phyloP scores from a whole-genome alignment of 2,888 invertebrate species.

The Loripinus fragilis region DNA sequence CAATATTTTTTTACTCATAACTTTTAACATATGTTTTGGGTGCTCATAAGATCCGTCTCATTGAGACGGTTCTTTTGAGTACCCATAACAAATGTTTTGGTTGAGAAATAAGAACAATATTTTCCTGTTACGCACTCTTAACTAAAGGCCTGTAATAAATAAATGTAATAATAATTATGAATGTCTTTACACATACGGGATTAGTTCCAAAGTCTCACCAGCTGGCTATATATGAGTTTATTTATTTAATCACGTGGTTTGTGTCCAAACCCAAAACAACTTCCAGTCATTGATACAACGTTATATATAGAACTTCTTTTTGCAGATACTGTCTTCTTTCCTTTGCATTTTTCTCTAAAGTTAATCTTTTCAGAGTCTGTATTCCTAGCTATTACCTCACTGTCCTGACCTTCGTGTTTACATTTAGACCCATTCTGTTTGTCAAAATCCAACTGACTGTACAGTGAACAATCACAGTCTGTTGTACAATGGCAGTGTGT shows the following conservation, averaged over 20 bases:
- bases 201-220: no score
- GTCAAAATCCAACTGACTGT: background rate
- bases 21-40: no score
- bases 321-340: background rate
- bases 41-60: no score
- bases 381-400: background rate
- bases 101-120: no score
- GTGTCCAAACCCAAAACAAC: background rate
- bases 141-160: no score
- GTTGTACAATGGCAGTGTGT: background rate
- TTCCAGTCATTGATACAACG: constrained; percentile 4
- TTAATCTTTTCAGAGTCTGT: background rate
- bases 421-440: background rate
- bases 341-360: background rate
- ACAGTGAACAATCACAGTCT: background rate
- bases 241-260: background rate
- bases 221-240: no score
- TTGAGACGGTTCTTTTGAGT: no score
- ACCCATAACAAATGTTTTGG: no score
- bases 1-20: no score
- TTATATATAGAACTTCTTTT: constrained; percentile 10
- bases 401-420: background rate
- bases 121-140: no score
- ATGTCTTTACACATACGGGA: no score
- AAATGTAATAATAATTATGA: no score